Percentiles rank a stretch among this genome's conserved stretches.
Conservation (phyloP, 2,113 vertebrate genomes). For the Porphyrio hochstetteri region DNA sequence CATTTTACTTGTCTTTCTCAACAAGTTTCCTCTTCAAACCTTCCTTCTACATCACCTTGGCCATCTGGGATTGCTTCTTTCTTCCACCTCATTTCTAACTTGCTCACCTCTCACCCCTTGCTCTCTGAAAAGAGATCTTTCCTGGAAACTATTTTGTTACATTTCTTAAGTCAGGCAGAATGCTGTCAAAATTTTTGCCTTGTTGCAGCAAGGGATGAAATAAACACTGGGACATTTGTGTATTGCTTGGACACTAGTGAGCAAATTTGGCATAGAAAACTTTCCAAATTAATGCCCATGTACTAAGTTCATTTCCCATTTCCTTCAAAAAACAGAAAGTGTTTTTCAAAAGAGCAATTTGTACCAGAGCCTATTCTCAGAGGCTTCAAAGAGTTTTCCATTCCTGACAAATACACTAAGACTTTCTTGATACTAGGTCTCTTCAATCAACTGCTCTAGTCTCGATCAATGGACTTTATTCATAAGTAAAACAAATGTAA, state of each 20-base stretch:
- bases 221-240: neutral
- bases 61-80: neutral
- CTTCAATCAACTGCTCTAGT: neutral
- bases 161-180: neutral
- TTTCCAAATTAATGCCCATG: slow-evolving; percentile 38
- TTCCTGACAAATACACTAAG: slow-evolving; percentile 2
- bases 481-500: neutral
- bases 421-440: neutral
- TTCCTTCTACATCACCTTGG: neutral
- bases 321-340: slow-evolving; percentile 33
- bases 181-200: neutral
- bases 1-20: neutral
- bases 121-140: neutral
- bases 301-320: slow-evolving; percentile 24
- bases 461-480: neutral
- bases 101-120: neutral
- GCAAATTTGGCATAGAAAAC: neutral
- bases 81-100: neutral
- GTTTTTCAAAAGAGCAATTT: neutral
- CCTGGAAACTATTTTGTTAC: neutral
- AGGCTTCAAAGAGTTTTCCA: slow-evolving; percentile 13
- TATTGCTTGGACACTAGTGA: neutral
- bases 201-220: neutral
- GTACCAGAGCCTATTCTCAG: slow-evolving; percentile 22
- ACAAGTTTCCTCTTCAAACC: neutral